phyloP scores from a whole-genome alignment of 2,797 vertebrate species.

The Scarus forsteni region DNA sequence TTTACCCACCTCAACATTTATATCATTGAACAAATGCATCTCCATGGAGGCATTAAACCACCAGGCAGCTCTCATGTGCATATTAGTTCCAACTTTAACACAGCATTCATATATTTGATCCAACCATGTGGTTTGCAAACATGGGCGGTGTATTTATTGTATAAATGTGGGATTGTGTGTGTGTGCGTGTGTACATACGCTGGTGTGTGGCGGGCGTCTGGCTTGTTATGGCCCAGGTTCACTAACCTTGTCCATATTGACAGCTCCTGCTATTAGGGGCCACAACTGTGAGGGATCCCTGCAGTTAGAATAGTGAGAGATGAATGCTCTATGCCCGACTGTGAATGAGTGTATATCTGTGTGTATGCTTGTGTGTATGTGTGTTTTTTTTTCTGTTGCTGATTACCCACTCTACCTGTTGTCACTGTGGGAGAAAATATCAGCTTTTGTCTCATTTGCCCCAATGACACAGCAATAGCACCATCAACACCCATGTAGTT shows the following conservation, averaged over 20 bases:
- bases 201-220: constrained; percentile 60
- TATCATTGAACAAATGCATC: too few species aligned
- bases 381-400: constrained; percentile 41
- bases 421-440: constrained; percentile 59
- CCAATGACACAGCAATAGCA: constrained; percentile 32
- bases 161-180: constrained; percentile 14
- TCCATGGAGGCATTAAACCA: too few species aligned
- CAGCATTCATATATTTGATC: constrained; percentile 35
- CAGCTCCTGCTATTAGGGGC: constrained; percentile 81
- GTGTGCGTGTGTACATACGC: constrained; percentile 21
- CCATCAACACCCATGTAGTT: constrained; percentile 15
- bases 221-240: constrained; percentile 76
- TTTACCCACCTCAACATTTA: too few species aligned
- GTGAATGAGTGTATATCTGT: constrained; percentile 47
- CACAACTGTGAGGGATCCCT: constrained; percentile 74
- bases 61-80: too few species aligned
- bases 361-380: too few species aligned
- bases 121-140: constrained; percentile 7
- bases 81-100: not conserved
- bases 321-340: constrained; percentile 66
- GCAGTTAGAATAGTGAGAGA: constrained; percentile 81
- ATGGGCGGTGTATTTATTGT: constrained; percentile 22
- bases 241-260: constrained; percentile 83
- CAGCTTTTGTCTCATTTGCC: constrained; percentile 54
- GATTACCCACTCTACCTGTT: constrained; percentile 73